These are phyloP conservation scores for Leptinotarsa haldemani DNA, from an alignment of 2,888 invertebrate species.

Conservation along the genomic window DNA sequence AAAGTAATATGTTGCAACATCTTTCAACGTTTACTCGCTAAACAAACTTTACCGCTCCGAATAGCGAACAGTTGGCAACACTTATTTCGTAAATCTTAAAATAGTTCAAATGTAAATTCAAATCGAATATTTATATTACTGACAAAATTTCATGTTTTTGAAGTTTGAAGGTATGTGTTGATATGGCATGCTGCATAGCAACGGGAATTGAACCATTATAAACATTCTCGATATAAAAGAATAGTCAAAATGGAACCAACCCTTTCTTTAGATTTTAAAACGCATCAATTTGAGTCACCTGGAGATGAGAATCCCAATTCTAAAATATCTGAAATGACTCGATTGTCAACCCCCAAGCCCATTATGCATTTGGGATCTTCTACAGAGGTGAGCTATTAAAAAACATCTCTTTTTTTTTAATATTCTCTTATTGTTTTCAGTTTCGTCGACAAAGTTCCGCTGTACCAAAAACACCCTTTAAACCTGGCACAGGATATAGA, in stretches of 20 bases:
- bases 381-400: conserved; percentile 66
- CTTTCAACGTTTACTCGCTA: too few relatives aligned
- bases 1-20: too few relatives aligned
- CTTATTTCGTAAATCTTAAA: too few relatives aligned
- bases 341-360: conserved; percentile 65
- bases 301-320: conserved; percentile 38
- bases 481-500: conserved; percentile 55
- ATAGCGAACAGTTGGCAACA: too few relatives aligned
- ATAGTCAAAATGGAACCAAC: background rate
- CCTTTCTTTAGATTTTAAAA: conserved; percentile 30
- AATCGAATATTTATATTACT: too few relatives aligned
- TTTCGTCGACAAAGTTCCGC: conserved; percentile 55
- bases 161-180: too few relatives aligned
- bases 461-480: conserved; percentile 55
- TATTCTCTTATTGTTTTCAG: conserved; percentile 43
- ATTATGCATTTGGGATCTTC: conserved; percentile 71
- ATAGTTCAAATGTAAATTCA: too few relatives aligned
- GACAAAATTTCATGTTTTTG: too few relatives aligned
- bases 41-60: too few relatives aligned
- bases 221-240: background rate
- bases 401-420: background rate
- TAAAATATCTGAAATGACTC: conserved; percentile 49
- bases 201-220: background rate
- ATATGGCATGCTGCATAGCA: background rate
- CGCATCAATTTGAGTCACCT: conserved; percentile 39